Base-by-base conservation (phyloP, 1,140 invertebrate genomes). In the Calephelis virginiensis region DNA sequence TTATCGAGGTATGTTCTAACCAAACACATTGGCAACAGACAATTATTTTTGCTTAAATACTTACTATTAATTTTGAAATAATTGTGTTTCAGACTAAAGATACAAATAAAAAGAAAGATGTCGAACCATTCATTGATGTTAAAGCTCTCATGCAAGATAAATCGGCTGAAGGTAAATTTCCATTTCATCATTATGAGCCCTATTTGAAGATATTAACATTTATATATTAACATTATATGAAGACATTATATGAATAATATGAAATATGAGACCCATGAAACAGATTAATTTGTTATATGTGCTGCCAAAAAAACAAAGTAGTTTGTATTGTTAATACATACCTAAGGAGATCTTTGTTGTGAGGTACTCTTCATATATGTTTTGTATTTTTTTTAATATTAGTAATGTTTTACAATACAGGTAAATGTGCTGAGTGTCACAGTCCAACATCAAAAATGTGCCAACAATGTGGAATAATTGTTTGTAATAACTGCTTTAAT, bases 401-500 rank as follows among this genome's bases (percentile, higher is more conserved):
- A 28, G 28, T 28, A 28, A 28, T 28, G 28, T 73, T 38, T 71
- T 63, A 70, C 64, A 11, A 70, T 73, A 14, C 68, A 90, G 87
- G 75, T 10, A 63, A 81, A 69, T 90, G 87, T 63, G 46, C 85
- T 46, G 87, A 90, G 67, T 90, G 87, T 48, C 71, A 80, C 28
- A 69, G 59, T 12, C 47, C 61, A 12, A 87, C 85, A 48, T 63
- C 77, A 53, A 89, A 83, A 80, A 83, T 85, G 74, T 90, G 87
- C 68, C 73, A 83, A 65, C 85, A 90, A 63, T 90, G 87, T 75
- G 69, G 60, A 10, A 85, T 78, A 37, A 72, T 81, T 49, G 70
- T 90, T 40, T 90, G 87, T 71, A 76, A 83, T 9, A 65, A 70
- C 53, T 90, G 87, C 60, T 90, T 90, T 48, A 83, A 82, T 59